Base-by-base conservation (phyloP, 2,113 vertebrate species). In the Bostrychus sinensis region DNA sequence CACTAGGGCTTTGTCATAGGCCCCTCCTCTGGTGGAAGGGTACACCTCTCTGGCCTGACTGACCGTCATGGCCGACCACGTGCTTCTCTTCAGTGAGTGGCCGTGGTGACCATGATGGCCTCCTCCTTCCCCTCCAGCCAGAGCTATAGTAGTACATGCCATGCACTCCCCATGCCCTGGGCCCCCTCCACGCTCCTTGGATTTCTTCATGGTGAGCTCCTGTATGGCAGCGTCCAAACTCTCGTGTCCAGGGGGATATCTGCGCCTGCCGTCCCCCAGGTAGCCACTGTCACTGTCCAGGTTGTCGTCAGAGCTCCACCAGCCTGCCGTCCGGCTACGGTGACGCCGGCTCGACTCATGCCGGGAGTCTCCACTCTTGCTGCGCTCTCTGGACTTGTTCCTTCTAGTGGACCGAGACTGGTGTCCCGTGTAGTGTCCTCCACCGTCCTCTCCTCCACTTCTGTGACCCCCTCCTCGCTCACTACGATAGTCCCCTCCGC, bases 241-340 rank as follows among this genome's bases (percentile, higher is more conserved):
- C 75, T 98, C 97, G 32, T 95, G 89, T 5, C 96, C 95, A 61
- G 90, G 92, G 82, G 95, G 38, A 88, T 93, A 88, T 7, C 92
- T 91, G 54, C 93, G 90, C 78, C 86, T 84, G 20, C 77, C 89
- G 0, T 93, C 91, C 82, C 94, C 94, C 82, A 98, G 89, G 85
- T 94, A 98, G 90, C 97, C 96, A 65, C 96, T 99, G 82, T 99
- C 97, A 7, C 97, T 98, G 90, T 98, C 97, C 89, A 99, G 86
- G 91, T 99, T 99, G 88, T 99, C 97, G 0, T 99, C 97, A 0
- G 97, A 98, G 89, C 97, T 98, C 97, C 97, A 99, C 97, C 97
- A 98, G 75, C 97, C 97, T 16, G 95, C 89, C 9, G 94, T 91
- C 88, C 95, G 93, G 92, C 94, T 91, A 62, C 95, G 95, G 64